Evolutionary conservation across 2,888 invertebrate species (phyloP).

Genomic region (Hyposoter didymator): DNA sequence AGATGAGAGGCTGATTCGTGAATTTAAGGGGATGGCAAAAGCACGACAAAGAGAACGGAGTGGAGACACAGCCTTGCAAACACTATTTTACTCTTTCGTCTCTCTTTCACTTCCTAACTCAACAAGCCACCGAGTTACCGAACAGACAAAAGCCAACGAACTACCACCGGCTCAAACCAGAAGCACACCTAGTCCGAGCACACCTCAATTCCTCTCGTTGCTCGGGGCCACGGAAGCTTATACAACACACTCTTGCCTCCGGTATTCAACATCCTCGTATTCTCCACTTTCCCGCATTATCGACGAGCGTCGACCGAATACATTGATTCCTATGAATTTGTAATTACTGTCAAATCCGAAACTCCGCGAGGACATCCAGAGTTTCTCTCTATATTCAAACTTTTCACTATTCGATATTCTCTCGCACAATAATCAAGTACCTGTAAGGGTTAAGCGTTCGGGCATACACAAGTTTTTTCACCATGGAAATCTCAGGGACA

Average conservation of each 20-base stretch:
- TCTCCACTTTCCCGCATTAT: constrained; percentile 72
- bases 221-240: constrained; percentile 28
- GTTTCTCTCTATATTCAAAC: neutral
- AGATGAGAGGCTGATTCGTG: constrained; percentile 14
- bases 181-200: constrained; percentile 34
- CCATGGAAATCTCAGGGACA: neutral
- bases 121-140: constrained; percentile 60
- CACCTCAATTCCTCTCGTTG: constrained; percentile 39
- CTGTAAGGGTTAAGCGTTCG: neutral
- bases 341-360: constrained; percentile 77
- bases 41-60: constrained; percentile 35
- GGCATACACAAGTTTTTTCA: neutral
- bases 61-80: constrained; percentile 44
- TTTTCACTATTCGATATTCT: neutral
- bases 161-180: constrained; percentile 60
- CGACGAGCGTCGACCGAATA: constrained; percentile 71
- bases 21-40: constrained; percentile 36
- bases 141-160: constrained; percentile 54
- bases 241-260: constrained; percentile 19
- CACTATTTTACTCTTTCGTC: constrained; percentile 57
- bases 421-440: neutral
- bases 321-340: constrained; percentile 77
- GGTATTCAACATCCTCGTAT: constrained; percentile 14
- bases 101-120: constrained; percentile 65
- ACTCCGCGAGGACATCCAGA: constrained; percentile 46